Evolutionary conservation across 2,797 vertebrate species (phyloP).

Genomic region (Schizothorax lantsangensis): DNA sequence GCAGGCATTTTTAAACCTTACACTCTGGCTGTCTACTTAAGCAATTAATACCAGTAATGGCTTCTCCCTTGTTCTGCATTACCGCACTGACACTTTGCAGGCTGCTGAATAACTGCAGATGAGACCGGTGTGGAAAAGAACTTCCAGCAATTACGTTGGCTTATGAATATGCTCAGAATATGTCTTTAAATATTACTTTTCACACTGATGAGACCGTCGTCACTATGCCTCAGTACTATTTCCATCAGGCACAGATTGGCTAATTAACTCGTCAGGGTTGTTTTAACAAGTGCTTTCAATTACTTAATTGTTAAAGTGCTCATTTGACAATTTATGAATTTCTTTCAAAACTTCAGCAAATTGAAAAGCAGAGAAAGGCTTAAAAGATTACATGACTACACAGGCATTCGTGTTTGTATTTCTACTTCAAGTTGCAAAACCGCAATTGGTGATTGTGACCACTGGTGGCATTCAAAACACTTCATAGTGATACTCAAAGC

Average conservation of each 20-base stretch:
- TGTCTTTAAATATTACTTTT: slow-evolving; percentile 32
- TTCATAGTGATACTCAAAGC: background rate
- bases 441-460: background rate
- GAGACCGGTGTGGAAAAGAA: slow-evolving; percentile 6
- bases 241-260: background rate
- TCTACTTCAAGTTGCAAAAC: background rate
- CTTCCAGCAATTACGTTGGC: slow-evolving; percentile 8
- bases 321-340: slow-evolving; percentile 23
- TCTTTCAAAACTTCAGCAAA: background rate
- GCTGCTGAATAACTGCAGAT: slow-evolving; percentile 45
- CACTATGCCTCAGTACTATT: background rate
- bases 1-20: slow-evolving; percentile 56
- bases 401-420: background rate
- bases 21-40: slow-evolving; percentile 60
- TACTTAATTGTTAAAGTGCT: slow-evolving; percentile 8
- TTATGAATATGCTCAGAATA: slow-evolving; percentile 11
- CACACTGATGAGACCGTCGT: background rate
- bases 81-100: slow-evolving; percentile 41
- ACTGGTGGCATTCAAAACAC: background rate
- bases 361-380: background rate
- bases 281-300: background rate
- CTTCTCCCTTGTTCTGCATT: slow-evolving; percentile 38
- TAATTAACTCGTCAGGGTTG: slow-evolving; percentile 25
- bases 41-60: slow-evolving; percentile 65
- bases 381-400: background rate